A percentile compares a stretch with the other conserved stretches of the same genome.
Evolutionary conservation across 2,888 invertebrate species (phyloP).

Genomic region (Sinotaia quadrata): DNA sequence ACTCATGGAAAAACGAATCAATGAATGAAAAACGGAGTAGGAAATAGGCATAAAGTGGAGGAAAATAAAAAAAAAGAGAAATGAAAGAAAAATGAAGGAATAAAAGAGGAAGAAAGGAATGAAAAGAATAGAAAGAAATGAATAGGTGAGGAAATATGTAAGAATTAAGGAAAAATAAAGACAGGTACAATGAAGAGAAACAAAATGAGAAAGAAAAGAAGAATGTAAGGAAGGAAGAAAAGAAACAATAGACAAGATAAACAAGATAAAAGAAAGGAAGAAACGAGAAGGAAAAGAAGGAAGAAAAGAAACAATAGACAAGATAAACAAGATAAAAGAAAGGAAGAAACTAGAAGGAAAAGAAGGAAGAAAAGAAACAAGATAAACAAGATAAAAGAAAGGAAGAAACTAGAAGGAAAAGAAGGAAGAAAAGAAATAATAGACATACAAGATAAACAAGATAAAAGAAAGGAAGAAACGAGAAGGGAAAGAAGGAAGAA

Average conservation of each 20-base stretch:
- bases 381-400: too few relatives aligned
- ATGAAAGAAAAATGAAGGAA: neutral
- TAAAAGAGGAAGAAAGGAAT: neutral
- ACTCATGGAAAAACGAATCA: too few relatives aligned
- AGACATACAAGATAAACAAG: neutral
- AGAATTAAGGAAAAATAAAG: neutral
- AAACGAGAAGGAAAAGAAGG: neutral
- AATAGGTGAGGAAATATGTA: neutral
- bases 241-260: too few relatives aligned
- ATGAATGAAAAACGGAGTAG: too few relatives aligned
- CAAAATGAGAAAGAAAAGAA: too few relatives aligned
- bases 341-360: too few relatives aligned
- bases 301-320: neutral
- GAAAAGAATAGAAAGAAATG: neutral
- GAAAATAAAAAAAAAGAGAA: conserved; percentile 8
- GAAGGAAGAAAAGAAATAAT: neutral
- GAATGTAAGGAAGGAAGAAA: too few relatives aligned
- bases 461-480: neutral
- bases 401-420: neutral
- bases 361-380: too few relatives aligned
- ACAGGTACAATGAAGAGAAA: neutral
- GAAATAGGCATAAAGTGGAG: neutral
- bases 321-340: neutral
- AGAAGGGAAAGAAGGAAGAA: neutral
- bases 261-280: neutral